A percentile compares a stretch with the other conserved stretches of the same genome.
Evolutionary conservation across 2,888 invertebrate genomes (phyloP).

Genomic region (Seira musarum): DNA sequence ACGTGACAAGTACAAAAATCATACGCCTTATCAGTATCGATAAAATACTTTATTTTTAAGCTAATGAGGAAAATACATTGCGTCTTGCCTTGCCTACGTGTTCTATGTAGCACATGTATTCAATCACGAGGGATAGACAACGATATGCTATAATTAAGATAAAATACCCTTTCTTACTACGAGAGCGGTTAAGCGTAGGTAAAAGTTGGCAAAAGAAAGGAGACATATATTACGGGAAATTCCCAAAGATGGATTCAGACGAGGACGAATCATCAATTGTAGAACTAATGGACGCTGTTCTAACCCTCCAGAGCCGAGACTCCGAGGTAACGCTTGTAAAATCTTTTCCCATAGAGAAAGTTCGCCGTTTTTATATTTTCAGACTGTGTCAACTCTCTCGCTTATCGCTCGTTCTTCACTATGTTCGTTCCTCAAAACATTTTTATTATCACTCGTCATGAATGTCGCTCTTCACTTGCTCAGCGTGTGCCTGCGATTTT

Average conservation of each 20-base stretch:
- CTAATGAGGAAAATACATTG: neutral
- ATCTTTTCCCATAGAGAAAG: too few species aligned
- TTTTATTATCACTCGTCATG: too few species aligned
- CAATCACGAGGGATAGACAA: neutral
- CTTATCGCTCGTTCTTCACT: too few species aligned
- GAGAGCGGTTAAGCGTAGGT: neutral
- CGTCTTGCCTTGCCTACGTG: neutral
- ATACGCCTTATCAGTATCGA: neutral
- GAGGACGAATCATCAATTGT: constrained; percentile 49
- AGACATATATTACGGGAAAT: neutral
- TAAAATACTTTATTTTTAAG: neutral
- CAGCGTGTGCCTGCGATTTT: neutral
- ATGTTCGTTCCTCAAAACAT: too few species aligned
- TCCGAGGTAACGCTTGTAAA: constrained; percentile 45
- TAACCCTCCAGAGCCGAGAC: constrained; percentile 35
- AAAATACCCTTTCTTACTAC: neutral
- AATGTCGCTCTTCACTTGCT: too few species aligned
- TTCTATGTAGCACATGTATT: neutral
- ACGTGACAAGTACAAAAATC: constrained; percentile 25
- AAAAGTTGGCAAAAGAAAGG: neutral
- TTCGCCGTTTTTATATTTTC: too few species aligned
- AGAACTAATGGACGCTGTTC: constrained; percentile 49
- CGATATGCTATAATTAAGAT: constrained; percentile 1
- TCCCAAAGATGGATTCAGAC: constrained; percentile 47
- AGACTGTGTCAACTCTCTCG: too few species aligned